Base-by-base conservation (phyloP, 2,888 invertebrate species). In the Omphaloscelis lunosa region DNA sequence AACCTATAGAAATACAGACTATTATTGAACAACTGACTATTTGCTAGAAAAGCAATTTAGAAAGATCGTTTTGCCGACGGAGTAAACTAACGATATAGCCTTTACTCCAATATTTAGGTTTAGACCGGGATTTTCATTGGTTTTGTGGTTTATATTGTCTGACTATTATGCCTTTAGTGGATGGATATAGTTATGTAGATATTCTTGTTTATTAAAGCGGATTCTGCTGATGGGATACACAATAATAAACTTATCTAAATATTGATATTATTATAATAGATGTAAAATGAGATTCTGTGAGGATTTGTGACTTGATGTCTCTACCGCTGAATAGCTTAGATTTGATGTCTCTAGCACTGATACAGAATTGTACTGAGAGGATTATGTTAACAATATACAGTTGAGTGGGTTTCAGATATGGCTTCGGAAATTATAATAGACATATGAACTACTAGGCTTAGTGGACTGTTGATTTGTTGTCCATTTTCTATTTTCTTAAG, bases 31-130 rank as follows among this genome's bases (percentile, higher is more conserved):
- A 45, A 80, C n/a, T 7, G 41, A 41, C 45, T 73, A 59, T 80
- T 81, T 78, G 34, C 74, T 74, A 0, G 27, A 62, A 77, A 79
- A 81, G 51, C 74, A 79, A 79, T 81, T 65, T 74, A n/a, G 51
- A 53, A 53, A 74, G 20, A 53, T 53, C 59, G 3, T 23, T 62
- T 45, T 53, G 53, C 17, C 65, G 53, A 20, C 29, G 17, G 15
- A 29, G 61, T 29, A 48, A 81, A 39, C n/a, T 15, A 61, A 59
- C 27, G 48, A 66, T 59, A 48, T 20, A 48, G 15, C 15, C 67
- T 23, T 66, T 41, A 29, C 75, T 48, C 0, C 53, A 59, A 66
- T 41, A 45, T 45, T 80, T 72, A 56, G 45, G 45, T 73, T 72
- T 45, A 39, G 45, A 23, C 53, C n/a, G 23, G n/a, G 29, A 39